phyloP scores from a whole-genome alignment of 2,888 invertebrate species.

The Sarcophaga caerulescens region DNA sequence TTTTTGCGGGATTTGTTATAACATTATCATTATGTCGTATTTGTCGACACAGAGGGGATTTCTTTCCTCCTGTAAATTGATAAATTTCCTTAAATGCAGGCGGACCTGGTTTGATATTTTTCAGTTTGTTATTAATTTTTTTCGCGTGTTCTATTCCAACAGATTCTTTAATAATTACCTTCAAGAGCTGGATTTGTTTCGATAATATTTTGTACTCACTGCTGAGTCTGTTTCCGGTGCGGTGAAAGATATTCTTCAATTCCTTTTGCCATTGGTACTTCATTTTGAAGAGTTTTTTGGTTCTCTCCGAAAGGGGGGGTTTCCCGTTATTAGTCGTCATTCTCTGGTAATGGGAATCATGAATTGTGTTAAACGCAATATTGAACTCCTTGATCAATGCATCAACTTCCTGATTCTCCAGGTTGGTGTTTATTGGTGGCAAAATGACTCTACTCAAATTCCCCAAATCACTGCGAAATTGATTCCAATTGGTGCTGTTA shows the following conservation, averaged over 20 bases:
- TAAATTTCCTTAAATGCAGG: no score
- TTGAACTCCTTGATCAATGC: neutral
- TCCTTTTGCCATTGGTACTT: no score
- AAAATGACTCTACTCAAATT: neutral
- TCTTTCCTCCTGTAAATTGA: neutral
- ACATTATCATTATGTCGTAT: no score
- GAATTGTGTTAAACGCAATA: neutral
- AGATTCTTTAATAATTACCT: neutral
- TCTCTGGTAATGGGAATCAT: neutral
- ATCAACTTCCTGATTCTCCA: conserved; percentile 1
- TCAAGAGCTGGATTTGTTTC: neutral
- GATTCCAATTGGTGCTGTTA: conserved; percentile 21
- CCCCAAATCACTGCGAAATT: neutral
- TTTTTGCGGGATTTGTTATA: no score
- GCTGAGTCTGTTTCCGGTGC: neutral
- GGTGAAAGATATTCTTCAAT: neutral
- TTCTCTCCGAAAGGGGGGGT: no score
- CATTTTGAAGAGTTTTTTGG: no score
- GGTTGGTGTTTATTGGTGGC: neutral
- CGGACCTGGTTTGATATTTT: neutral
- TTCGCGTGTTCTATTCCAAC: neutral
- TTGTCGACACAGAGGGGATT: neutral
- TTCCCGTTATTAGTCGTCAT: neutral
- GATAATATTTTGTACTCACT: neutral
- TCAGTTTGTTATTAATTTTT: neutral